Conservation (phyloP, 1,140 invertebrate genomes). For the Antheraea mylitta region DNA sequence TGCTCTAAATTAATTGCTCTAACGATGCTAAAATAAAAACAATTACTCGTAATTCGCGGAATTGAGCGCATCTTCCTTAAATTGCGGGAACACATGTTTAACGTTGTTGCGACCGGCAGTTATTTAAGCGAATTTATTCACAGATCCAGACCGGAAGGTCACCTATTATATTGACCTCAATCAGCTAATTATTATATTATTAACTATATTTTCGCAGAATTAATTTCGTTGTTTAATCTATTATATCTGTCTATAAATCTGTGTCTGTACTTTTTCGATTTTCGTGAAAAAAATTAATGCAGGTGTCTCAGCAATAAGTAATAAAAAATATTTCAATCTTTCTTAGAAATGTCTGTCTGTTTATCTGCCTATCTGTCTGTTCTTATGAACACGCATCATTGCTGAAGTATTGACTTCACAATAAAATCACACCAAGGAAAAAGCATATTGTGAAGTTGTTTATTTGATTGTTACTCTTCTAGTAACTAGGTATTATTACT, state of each 20-base stretch:
- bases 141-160: neutral
- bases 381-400: too few species aligned
- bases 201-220: conserved; percentile 20
- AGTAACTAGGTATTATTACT: too few species aligned
- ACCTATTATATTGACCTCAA: neutral
- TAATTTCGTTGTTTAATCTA: neutral
- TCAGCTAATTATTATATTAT: neutral
- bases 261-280: too few species aligned
- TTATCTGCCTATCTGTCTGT: too few species aligned
- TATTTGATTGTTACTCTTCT: too few species aligned
- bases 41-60: conserved; percentile 43
- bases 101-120: neutral
- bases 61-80: conserved; percentile 43
- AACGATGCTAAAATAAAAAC: conserved; percentile 32
- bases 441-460: too few species aligned
- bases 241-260: neutral
- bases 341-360: too few species aligned
- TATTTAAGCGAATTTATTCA: neutral
- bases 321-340: too few species aligned
- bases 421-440: too few species aligned
- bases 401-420: too few species aligned
- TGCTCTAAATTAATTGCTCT: conserved; percentile 17
- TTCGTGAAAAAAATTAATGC: too few species aligned
- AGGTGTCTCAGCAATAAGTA: too few species aligned
- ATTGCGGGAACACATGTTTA: neutral